Conservation (phyloP, 23 tunicate genomes). For the Trididemnum nubilum region DNA sequence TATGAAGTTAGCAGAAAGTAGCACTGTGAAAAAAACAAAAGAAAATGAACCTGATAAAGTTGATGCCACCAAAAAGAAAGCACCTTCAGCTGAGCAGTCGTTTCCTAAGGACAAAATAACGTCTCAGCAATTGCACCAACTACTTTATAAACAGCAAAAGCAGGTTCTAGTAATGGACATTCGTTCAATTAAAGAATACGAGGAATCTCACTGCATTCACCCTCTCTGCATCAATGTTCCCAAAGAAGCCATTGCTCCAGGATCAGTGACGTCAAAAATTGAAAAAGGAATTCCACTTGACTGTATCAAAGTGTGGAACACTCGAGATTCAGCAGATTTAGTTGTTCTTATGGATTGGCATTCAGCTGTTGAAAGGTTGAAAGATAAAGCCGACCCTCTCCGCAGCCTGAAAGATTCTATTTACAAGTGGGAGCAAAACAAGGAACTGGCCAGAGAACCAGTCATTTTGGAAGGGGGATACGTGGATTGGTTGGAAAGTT, state of each 20-base stretch:
- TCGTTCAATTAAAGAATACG: conserved; percentile 46
- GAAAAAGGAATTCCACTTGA: conserved; percentile 56
- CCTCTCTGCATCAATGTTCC: conserved; percentile 70
- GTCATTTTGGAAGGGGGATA: conserved; percentile 85
- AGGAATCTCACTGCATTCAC: conserved; percentile 57
- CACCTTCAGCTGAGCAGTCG: neutral
- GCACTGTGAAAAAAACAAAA: conserved; percentile 2
- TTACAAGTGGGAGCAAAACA: conserved; percentile 76
- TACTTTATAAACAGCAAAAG: conserved; percentile 33
- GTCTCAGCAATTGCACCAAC: conserved; percentile 37
- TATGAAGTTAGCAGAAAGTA: conserved; percentile 1
- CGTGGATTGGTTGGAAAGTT: conserved; percentile 68
- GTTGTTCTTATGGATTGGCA: conserved; percentile 78
- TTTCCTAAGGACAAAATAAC: conserved; percentile 21
- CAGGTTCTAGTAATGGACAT: conserved; percentile 68
- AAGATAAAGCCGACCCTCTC: conserved; percentile 59
- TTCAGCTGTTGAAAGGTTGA: conserved; percentile 35
- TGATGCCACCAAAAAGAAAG: neutral
- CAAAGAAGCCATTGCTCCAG: conserved; percentile 58
- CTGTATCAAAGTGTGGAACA: conserved; percentile 51
- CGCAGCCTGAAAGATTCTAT: conserved; percentile 79
- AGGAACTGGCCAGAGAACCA: conserved; percentile 52
- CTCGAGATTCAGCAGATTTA: conserved; percentile 56
- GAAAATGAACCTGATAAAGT: neutral
- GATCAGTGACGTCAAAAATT: conserved; percentile 58